Evolutionary conservation across 2,113 vertebrate species (phyloP).

Genomic region (Gavia stellata): DNA sequence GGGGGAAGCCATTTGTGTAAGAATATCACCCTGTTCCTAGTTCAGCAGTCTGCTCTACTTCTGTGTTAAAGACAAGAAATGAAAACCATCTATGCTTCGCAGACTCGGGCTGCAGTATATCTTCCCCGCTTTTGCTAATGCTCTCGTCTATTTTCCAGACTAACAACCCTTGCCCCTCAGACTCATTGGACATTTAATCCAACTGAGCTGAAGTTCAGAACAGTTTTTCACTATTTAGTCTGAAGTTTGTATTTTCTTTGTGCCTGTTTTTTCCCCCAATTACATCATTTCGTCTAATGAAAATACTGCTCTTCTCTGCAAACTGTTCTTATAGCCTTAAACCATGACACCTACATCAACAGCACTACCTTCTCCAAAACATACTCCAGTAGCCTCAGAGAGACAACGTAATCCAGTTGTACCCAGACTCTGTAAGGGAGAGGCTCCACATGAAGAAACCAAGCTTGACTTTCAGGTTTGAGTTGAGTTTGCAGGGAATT

Average conservation of each 20-base stretch:
- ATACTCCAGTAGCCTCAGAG: neutral
- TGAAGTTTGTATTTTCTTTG: neutral
- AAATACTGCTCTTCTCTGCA: neutral
- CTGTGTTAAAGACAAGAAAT: neutral
- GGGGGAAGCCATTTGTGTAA: neutral
- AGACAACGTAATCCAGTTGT: fast-evolving
- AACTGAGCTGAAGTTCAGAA: neutral
- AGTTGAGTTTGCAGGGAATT: neutral
- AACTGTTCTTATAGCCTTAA: neutral
- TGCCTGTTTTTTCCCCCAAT: neutral
- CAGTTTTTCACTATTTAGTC: neutral
- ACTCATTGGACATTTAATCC: neutral
- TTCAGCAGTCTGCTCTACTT: neutral
- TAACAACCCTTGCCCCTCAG: neutral
- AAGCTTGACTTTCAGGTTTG: neutral
- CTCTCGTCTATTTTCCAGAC: neutral
- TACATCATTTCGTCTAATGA: neutral
- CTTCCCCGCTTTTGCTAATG: neutral
- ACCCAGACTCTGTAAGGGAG: neutral
- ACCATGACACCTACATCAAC: neutral
- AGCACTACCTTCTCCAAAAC: neutral
- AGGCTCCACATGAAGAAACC: neutral
- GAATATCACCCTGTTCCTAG: neutral
- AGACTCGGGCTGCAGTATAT: fast-evolving
- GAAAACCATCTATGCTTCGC: neutral